Conservation (phyloP, 2,113 vertebrate species). For the Pitta sordida region DNA sequence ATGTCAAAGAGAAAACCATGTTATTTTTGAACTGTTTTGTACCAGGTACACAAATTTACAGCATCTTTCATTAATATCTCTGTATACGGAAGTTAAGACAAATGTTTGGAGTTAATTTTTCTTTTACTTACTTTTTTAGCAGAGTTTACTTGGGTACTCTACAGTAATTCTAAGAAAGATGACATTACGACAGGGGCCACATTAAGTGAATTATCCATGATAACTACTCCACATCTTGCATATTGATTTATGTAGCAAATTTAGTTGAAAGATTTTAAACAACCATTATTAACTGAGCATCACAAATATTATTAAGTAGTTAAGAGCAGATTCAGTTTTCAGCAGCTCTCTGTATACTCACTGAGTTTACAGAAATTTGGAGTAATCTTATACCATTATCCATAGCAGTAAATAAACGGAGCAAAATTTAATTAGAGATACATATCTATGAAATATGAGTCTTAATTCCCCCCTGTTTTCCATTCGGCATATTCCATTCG, state of each 20-base stretch:
- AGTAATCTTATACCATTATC: not conserved
- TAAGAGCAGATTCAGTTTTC: not conserved
- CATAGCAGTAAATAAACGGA: constrained; percentile 24
- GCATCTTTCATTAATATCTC: not conserved
- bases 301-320: not conserved
- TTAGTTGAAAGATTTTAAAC: not conserved
- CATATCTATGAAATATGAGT: not conserved
- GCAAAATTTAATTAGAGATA: constrained; percentile 45
- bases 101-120: not conserved
- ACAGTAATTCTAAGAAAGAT: not conserved
- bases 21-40: not conserved
- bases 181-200: not conserved
- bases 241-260: not conserved
- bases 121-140: not conserved
- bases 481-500: not conserved
- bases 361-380: not conserved
- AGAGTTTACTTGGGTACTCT: not conserved
- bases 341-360: not conserved
- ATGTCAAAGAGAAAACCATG: not conserved
- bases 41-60: not conserved
- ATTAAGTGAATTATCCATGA: not conserved
- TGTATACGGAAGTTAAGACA: not conserved
- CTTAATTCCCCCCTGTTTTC: not conserved
- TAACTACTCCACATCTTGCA: not conserved
- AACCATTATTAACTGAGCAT: not conserved